Conservation (phyloP, 2,113 vertebrate genomes). For the Opisthocomus hoazin region DNA sequence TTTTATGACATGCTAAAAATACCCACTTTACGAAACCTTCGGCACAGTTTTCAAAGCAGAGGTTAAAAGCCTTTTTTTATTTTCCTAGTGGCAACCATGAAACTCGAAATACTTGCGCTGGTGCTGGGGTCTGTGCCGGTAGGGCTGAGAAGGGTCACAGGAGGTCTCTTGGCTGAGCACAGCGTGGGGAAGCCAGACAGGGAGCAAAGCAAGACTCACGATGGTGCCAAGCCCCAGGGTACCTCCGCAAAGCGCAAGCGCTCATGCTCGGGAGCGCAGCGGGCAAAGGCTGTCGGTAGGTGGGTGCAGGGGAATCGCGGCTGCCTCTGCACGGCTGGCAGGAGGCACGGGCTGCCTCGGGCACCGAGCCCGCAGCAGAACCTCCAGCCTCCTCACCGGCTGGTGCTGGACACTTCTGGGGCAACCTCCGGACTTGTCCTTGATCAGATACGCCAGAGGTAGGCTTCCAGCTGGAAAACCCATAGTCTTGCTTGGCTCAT, state of each 20-base stretch:
- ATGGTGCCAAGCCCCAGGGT: not conserved
- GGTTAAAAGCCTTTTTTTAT: not conserved
- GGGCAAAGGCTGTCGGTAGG: not conserved
- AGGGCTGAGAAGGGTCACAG: not conserved
- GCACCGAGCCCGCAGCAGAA: not conserved
- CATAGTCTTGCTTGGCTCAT: not conserved
- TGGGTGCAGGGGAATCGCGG: not conserved
- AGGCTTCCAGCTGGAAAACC: not conserved
- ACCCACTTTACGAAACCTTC: not conserved
- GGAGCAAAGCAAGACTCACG: not conserved
- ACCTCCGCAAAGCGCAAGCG: not conserved
- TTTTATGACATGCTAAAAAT: slow-evolving; percentile 56
- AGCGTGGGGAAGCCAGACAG: not conserved
- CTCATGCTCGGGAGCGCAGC: not conserved
- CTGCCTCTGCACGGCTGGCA: not conserved
- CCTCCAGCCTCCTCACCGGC: not conserved
- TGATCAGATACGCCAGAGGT: not conserved
- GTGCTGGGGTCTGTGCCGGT: not conserved
- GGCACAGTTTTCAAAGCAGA: not conserved
- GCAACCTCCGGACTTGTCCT: not conserved
- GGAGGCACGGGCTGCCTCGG: not conserved
- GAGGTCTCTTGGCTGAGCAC: not conserved
- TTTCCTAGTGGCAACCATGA: not conserved
- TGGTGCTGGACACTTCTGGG: not conserved
- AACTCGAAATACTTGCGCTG: not conserved